Conservation (phyloP, 2,888 invertebrate species). For the Cotesia congregata region DNA sequence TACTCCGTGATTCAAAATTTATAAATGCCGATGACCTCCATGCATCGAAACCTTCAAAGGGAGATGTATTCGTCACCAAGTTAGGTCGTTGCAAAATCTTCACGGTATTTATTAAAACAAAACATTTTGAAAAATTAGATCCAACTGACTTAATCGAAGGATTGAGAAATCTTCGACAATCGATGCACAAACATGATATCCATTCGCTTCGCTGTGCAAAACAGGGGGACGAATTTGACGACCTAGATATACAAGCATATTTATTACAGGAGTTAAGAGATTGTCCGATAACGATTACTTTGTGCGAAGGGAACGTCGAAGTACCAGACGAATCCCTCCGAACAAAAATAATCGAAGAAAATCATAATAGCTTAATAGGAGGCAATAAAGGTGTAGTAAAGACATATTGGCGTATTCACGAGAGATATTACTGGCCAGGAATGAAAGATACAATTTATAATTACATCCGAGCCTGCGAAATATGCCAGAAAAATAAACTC, state of each 20-base stretch:
- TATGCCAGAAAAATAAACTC: conserved; percentile 43
- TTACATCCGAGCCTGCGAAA: conserved; percentile 38
- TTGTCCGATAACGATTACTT: conserved; percentile 1
- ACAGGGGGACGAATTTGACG: not conserved
- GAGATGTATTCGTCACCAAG: conserved; percentile 11
- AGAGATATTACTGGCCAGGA: conserved; percentile 13
- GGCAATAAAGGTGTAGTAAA: conserved; percentile 50
- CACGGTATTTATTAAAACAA: conserved; percentile 7
- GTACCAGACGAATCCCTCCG: conserved; percentile 10
- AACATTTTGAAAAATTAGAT: conserved; percentile 12
- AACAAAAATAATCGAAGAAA: conserved; percentile 35
- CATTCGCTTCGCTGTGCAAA: not conserved
- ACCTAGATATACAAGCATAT: not conserved
- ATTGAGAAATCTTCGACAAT: not conserved
- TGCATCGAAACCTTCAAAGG: not conserved
- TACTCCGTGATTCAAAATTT: conserved; percentile 6
- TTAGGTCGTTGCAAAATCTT: not conserved
- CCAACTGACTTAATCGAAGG: not conserved
- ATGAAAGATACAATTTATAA: not conserved
- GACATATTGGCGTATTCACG: conserved; percentile 42
- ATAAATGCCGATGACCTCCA: not conserved
- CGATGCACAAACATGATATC: too few relatives aligned
- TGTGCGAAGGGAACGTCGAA: conserved; percentile 29
- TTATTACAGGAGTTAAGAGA: conserved; percentile 8
- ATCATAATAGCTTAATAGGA: conserved; percentile 41